phyloP scores from a whole-genome alignment of 2,888 invertebrate genomes.

The Limenitis camilla region DNA sequence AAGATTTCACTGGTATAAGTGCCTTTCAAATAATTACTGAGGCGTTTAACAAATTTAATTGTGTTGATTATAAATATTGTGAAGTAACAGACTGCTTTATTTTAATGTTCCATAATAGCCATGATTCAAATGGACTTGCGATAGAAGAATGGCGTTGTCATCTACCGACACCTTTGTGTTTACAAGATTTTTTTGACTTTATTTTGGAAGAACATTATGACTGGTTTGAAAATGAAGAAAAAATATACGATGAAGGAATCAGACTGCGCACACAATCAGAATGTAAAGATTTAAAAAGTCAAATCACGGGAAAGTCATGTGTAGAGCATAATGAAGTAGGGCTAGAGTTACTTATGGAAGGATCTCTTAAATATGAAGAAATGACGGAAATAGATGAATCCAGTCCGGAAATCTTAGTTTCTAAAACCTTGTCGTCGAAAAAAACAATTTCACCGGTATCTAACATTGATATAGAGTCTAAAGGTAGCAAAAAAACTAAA shows the following conservation, averaged over 20 bases:
- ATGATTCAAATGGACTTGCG: slow-evolving; percentile 52
- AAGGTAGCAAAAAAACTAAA: slow-evolving; percentile 44
- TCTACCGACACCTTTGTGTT: slow-evolving; percentile 64
- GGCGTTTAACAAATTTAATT: slow-evolving; percentile 56
- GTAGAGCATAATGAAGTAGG: slow-evolving; percentile 45
- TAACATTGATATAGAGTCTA: slow-evolving; percentile 35
- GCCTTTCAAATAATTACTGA: slow-evolving; percentile 53
- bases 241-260: slow-evolving; percentile 43
- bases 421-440: slow-evolving; percentile 26
- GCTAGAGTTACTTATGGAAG: slow-evolving; percentile 56
- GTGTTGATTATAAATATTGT: slow-evolving; percentile 64
- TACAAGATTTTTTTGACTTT: slow-evolving; percentile 73
- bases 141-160: slow-evolving; percentile 63
- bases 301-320: slow-evolving; percentile 40
- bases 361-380: slow-evolving; percentile 57
- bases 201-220: slow-evolving; percentile 63
- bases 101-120: slow-evolving; percentile 62
- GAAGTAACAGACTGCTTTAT: slow-evolving; percentile 58
- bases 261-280: slow-evolving; percentile 35
- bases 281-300: slow-evolving; percentile 33
- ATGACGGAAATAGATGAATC: slow-evolving; percentile 32
- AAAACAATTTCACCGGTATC: slow-evolving; percentile 32
- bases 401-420: slow-evolving; percentile 25
- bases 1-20: slow-evolving; percentile 48
- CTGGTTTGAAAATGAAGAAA: slow-evolving; percentile 64